These are phyloP conservation scores for Mormyrus iriodes DNA, from an alignment of 2,113 vertebrate genomes.

Conservation along the genomic window DNA sequence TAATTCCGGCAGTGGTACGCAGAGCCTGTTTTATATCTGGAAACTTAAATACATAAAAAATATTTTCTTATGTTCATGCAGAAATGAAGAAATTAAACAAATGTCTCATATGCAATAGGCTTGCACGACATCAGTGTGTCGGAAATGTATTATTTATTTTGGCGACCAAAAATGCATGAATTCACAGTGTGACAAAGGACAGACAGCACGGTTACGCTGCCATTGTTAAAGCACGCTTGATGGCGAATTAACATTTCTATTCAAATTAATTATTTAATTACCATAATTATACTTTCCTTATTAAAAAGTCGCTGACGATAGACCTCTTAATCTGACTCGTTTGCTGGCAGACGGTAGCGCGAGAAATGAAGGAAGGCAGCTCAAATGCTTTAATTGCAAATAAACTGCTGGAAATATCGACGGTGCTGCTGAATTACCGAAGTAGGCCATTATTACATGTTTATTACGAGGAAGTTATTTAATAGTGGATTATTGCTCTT, in stretches of 20 bases:
- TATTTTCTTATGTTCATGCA: not conserved
- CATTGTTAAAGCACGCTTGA: conserved; percentile 33
- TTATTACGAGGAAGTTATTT: not conserved
- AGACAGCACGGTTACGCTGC: conserved; percentile 6
- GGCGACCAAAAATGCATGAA: not conserved
- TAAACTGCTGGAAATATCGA: not conserved
- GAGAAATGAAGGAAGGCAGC: not conserved
- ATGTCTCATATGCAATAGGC: not conserved
- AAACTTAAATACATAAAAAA: not conserved
- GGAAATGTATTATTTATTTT: not conserved
- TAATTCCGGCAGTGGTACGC: not conserved
- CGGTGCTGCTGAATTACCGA: not conserved
- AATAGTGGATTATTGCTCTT: not conserved
- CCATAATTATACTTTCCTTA: conserved; percentile 40
- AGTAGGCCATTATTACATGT: not conserved
- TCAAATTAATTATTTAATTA: conserved; percentile 32
- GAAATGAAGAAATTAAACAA: not conserved
- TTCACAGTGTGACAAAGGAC: conserved; percentile 10
- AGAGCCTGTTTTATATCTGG: not conserved
- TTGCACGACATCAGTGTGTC: not conserved
- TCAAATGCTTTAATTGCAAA: not conserved
- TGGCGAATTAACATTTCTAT: conserved; percentile 38
- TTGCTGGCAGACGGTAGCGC: not conserved
- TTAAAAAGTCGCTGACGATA: conserved; percentile 26
- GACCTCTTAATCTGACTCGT: conserved; percentile 14